Evolutionary conservation across 2,797 vertebrate species (phyloP), one percentile per base, ranked within the genome.

Genomic region (Anas capensis): DNA sequence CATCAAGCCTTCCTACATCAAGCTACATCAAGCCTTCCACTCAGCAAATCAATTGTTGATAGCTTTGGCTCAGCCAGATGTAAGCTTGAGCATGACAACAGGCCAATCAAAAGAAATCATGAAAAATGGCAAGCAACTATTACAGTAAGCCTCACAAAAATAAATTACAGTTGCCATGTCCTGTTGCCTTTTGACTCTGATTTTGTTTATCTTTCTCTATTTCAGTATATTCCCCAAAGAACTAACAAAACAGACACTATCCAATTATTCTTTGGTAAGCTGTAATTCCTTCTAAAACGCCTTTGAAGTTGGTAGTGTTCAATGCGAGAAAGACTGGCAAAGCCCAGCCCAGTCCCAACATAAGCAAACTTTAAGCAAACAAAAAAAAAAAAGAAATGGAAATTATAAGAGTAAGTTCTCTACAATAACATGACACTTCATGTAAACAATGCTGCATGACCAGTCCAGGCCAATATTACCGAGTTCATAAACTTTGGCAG

Each of bases 1-100:
- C 46, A 78, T 60, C 42, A 80, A 61, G 75, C 78, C 71, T 94
- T 92, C 65, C 93, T n/a, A n/a, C n/a, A n/a, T n/a, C n/a, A n/a
- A 94, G 49, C 68, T 83, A 78, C 46, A 78, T 60, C 42, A 80
- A 61, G 75, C 78, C 71, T 94, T 92, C 65, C 93, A 57, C 1
- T 0, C 17, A 93, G 78, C 71, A 90, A 95, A 95, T 88, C 64
- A 85, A 54, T 89, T 85, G 66, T 70, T 80, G 79, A 80, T 33
- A 75, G 65, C 62, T 93, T 89, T 76, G 72, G 71, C 75, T 92
- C 38, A 90, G 60, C 6, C 75, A 64, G 53, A 90, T 76, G 68
- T 1, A 79, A 77, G 68, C n/a, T 80, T 80, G 51, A 61, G 42
- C 38, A 72, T 4, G 19, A 65, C 10, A 49, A 85, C 40, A 90